Conservation (phyloP, 2,888 invertebrate genomes). For the Ceriagrion tenellum region DNA sequence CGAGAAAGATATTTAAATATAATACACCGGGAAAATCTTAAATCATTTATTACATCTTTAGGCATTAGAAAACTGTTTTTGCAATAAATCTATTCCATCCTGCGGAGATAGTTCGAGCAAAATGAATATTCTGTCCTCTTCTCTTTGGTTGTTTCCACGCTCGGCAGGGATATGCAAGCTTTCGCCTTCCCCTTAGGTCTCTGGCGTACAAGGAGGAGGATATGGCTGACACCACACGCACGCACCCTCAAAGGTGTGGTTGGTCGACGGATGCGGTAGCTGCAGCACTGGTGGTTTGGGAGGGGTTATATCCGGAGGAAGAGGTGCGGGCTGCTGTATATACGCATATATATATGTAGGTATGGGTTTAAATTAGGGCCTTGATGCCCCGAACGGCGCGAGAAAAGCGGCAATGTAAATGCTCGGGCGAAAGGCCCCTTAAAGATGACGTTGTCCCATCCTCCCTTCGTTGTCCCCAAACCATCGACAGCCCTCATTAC, state of each 20-base stretch:
- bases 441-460: too few relatives aligned
- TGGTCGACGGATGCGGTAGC: not conserved
- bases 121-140: too few relatives aligned
- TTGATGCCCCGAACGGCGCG: not conserved
- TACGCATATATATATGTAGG: not conserved
- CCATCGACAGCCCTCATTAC: conserved; percentile 16
- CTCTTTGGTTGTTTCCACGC: too few relatives aligned
- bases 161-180: too few relatives aligned
- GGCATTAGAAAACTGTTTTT: too few relatives aligned
- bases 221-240: not conserved
- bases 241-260: not conserved
- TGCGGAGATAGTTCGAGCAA: too few relatives aligned
- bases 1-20: too few relatives aligned
- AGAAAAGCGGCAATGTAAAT: not conserved
- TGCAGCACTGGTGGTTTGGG: not conserved
- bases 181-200: not conserved
- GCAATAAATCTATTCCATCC: too few relatives aligned
- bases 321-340: too few relatives aligned
- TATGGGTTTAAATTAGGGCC: not conserved
- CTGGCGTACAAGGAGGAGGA: not conserved
- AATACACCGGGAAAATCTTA: too few relatives aligned
- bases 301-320: too few relatives aligned
- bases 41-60: too few relatives aligned
- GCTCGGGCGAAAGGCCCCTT: not conserved
- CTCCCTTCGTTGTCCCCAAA: not conserved